Evolutionary conservation across 2,888 invertebrate species (phyloP).

Genomic region (Monopis laevigella): DNA sequence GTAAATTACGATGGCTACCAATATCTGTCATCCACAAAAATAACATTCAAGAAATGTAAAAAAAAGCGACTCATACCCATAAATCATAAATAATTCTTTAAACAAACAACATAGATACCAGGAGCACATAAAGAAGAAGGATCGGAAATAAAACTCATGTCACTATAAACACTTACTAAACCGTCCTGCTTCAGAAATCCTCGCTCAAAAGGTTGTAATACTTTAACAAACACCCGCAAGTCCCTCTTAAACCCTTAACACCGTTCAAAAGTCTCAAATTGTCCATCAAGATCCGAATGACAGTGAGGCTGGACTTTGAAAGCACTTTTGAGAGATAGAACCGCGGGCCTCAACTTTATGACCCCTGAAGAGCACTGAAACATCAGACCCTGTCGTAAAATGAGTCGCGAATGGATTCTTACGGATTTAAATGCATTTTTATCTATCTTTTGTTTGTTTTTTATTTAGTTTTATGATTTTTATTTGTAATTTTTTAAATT

Average conservation of each 20-base stretch:
- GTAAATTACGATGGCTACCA: no score
- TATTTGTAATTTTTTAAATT: no score
- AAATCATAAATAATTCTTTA: no score
- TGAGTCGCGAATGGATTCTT: no score
- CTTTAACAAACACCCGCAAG: conserved; percentile 9
- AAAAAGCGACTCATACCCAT: no score
- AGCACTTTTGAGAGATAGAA: background rate
- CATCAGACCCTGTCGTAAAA: background rate
- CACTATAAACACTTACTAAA: background rate
- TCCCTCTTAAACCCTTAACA: conserved; percentile 22
- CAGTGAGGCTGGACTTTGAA: conserved; percentile 21
- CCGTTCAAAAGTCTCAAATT: conserved; percentile 52
- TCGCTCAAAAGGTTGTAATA: conserved; percentile 7
- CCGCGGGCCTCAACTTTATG: conserved; percentile 4
- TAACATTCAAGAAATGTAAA: no score
- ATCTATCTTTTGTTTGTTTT: no score
- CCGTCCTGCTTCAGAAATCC: background rate
- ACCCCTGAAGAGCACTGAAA: conserved; percentile 6
- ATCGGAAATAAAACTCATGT: background rate
- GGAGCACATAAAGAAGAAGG: background rate
- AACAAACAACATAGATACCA: no score
- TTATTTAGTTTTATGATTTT: no score
- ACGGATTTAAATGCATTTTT: no score
- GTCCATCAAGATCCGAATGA: conserved; percentile 44
- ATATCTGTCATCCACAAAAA: no score